Evolutionary conservation across 64 coral and sea anemone species (phyloP).

Genomic region (Actinia tenebrosa): DNA sequence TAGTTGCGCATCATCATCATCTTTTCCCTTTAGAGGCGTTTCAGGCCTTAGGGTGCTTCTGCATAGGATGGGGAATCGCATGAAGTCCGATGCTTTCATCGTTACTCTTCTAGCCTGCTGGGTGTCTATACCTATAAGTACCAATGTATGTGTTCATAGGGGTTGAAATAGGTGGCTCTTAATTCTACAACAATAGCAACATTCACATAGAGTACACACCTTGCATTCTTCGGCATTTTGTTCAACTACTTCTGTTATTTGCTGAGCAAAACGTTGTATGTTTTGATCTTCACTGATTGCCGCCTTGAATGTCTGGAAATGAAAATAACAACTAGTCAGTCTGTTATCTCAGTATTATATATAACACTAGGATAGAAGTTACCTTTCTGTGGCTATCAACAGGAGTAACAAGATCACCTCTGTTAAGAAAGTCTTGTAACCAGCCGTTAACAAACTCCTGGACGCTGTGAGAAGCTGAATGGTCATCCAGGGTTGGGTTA

Average conservation of each 20-base stretch:
- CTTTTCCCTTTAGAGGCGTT: no score
- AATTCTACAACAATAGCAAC: not conserved
- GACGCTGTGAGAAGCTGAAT: conserved; percentile 72
- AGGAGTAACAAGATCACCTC: conserved; percentile 67
- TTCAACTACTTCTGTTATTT: conserved; percentile 73
- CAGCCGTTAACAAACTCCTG: conserved; percentile 66
- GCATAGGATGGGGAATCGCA: no score
- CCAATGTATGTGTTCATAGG: no score
- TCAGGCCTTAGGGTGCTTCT: no score
- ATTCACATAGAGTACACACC: conserved; percentile 27
- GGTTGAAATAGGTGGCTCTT: no score
- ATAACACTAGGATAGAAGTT: not conserved
- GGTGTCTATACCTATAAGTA: no score
- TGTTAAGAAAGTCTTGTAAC: conserved; percentile 83
- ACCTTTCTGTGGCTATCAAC: conserved; percentile 68
- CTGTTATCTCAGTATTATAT: no score
- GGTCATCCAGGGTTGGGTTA: conserved; percentile 80
- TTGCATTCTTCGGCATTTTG: conserved; percentile 84
- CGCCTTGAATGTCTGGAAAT: conserved; percentile 49
- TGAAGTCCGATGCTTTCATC: no score
- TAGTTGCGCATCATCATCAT: no score
- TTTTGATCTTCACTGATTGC: conserved; percentile 63
- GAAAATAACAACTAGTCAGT: not conserved
- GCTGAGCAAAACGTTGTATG: conserved; percentile 36
- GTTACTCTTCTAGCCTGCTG: no score